phyloP scores from a whole-genome alignment of 2,113 vertebrate species.

The Carollia perspicillata region DNA sequence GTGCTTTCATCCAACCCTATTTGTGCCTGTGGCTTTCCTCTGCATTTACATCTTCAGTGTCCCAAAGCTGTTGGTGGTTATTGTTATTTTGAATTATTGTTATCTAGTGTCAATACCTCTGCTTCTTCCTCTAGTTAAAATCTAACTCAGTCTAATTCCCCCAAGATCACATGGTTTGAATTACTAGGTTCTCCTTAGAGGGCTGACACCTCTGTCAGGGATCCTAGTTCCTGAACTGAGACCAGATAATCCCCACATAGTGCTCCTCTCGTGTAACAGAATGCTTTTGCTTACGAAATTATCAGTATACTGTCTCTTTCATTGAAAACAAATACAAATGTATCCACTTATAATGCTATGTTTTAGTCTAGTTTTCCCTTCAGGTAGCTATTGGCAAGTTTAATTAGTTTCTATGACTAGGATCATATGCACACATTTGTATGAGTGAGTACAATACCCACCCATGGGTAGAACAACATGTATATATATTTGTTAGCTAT shows the following conservation, averaged over 20 bases:
- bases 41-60: neutral
- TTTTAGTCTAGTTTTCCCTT: neutral
- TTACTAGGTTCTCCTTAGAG: neutral
- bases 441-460: neutral
- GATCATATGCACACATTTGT: neutral
- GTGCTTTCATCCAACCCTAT: neutral
- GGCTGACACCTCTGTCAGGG: neutral
- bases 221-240: neutral
- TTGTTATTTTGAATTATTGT: neutral
- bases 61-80: neutral
- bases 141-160: neutral
- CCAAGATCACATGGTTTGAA: neutral
- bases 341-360: neutral
- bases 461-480: neutral
- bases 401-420: slow-evolving; percentile 13
- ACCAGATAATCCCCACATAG: neutral
- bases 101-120: neutral
- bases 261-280: neutral
- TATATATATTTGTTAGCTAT: neutral
- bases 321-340: neutral
- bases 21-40: neutral
- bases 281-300: neutral
- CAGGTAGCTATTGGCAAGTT: neutral
- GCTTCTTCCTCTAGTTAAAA: neutral
- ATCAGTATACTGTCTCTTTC: neutral